Evolutionary conservation across 2,888 invertebrate species (phyloP).

Genomic region (Rhamphomyia laevipes): DNA sequence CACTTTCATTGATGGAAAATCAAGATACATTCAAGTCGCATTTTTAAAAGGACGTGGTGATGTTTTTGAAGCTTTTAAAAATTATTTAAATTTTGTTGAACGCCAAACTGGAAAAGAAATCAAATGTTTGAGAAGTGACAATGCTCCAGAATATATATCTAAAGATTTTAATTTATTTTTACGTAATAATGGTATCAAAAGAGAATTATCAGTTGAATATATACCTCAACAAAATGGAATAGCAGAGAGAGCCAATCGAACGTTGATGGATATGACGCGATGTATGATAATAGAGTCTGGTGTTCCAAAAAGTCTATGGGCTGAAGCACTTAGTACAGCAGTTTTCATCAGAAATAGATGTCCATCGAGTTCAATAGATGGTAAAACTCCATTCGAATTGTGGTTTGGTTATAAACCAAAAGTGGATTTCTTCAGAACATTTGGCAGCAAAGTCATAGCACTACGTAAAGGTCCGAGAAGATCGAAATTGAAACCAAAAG

Average conservation of each 20-base stretch:
- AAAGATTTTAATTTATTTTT: constrained; percentile 11
- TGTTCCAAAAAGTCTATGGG: constrained; percentile 17
- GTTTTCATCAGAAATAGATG: constrained; percentile 3
- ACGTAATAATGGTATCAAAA: constrained; percentile 15
- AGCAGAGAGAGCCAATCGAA: constrained; percentile 19
- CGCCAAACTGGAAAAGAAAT: constrained; percentile 13
- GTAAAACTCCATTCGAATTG: constrained; percentile 1
- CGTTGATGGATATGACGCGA: no score
- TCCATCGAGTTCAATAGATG: background rate
- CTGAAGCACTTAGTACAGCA: constrained; percentile 20
- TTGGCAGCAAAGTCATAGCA: no score
- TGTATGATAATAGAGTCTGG: constrained; percentile 17
- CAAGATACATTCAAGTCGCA: constrained; percentile 9
- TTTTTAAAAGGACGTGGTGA: constrained; percentile 14
- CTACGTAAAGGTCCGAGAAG: no score
- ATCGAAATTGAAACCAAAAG: no score
- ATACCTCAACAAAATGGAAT: constrained; percentile 20
- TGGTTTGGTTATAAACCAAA: constrained; percentile 1
- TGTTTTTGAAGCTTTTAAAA: constrained; percentile 12
- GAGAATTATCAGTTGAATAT: constrained; percentile 15
- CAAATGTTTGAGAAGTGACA: constrained; percentile 17
- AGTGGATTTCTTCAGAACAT: background rate
- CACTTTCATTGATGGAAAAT: constrained; percentile 6
- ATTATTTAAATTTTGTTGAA: constrained; percentile 15
- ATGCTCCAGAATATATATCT: constrained; percentile 18